phyloP scores from a whole-genome alignment of 1,140 invertebrate species.

The Platyura marginata region DNA sequence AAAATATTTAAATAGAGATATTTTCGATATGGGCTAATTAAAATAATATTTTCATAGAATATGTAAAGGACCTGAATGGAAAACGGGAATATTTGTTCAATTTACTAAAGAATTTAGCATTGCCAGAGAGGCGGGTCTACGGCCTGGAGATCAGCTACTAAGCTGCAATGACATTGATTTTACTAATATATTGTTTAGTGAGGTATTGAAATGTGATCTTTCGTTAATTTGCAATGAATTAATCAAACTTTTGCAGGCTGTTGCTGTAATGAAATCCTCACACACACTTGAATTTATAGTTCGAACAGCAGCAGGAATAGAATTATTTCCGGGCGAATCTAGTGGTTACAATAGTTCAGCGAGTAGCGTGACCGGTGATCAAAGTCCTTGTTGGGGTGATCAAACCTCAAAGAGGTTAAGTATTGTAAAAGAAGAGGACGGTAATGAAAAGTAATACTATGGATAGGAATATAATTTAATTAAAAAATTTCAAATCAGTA shows the following conservation, averaged over 20 bases:
- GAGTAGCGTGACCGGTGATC: constrained; percentile 52
- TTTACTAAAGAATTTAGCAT: constrained; percentile 79
- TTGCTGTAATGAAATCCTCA: constrained; percentile 56
- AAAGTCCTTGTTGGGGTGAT: constrained; percentile 40
- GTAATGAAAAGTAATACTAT: constrained; percentile 24
- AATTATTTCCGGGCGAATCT: constrained; percentile 59
- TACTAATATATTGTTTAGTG: constrained; percentile 55
- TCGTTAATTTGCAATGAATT: not conserved
- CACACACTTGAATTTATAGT: constrained; percentile 53
- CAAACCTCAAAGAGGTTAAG: constrained; percentile 37
- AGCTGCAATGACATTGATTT: constrained; percentile 74
- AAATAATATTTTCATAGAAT: too few species aligned
- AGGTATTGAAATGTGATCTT: constrained; percentile 29
- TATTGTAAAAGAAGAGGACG: constrained; percentile 43
- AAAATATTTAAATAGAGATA: constrained; percentile 9
- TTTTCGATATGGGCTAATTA: constrained; percentile 1
- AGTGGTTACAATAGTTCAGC: constrained; percentile 64
- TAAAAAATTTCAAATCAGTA: constrained; percentile 10
- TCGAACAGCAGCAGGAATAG: constrained; percentile 48
- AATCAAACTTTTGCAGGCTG: too few species aligned
- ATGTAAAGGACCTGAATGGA: constrained; percentile 68
- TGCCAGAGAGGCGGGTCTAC: constrained; percentile 66
- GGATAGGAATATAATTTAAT: constrained; percentile 8
- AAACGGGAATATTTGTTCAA: constrained; percentile 75
- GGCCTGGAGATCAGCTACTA: constrained; percentile 82